Evolutionary conservation across 2,113 vertebrate genomes (phyloP).

Genomic region (Cephalopholis sonnerati): DNA sequence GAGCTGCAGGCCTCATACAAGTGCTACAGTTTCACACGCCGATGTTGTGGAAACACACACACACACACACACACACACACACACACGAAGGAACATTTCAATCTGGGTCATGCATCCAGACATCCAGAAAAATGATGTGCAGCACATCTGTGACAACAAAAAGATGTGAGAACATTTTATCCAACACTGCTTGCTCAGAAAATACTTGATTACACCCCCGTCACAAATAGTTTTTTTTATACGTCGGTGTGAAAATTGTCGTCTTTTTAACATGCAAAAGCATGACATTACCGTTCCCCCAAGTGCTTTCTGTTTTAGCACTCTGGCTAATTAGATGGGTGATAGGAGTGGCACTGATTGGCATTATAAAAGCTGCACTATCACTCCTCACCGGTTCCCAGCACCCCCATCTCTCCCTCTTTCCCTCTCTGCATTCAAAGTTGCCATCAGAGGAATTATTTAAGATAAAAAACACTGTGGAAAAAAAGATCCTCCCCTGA

Average conservation of each 20-base stretch:
- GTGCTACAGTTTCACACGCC: background rate
- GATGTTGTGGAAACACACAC: constrained; percentile 1
- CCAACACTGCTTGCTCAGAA: constrained; percentile 87
- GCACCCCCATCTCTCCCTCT: constrained; percentile 16
- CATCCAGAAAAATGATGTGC: background rate
- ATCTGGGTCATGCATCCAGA: constrained; percentile 30
- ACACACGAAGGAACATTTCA: constrained; percentile 10
- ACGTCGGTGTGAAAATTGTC: constrained; percentile 83
- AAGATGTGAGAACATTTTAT: constrained; percentile 22
- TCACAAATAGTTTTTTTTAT: constrained; percentile 85
- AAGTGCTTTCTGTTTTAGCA: constrained; percentile 93
- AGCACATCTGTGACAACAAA: constrained; percentile 21
- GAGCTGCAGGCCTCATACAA: background rate
- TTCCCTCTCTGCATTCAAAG: constrained; percentile 87
- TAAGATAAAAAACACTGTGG: constrained; percentile 93
- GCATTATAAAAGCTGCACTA: constrained; percentile 94
- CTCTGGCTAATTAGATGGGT: constrained; percentile 93
- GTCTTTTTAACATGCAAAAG: constrained; percentile 93
- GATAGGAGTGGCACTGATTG: constrained; percentile 93
- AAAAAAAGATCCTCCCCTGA: constrained; percentile 81
- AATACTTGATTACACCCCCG: constrained; percentile 87
- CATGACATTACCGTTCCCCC: constrained; percentile 92
- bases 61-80: constrained; percentile 3
- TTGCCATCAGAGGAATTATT: constrained; percentile 96
- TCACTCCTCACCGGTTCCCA: constrained; percentile 84